Evolutionary conservation across 2,797 vertebrate genomes (phyloP), one percentile per base, ranked within the genome.

Genomic region (Oreochromis grahami): DNA sequence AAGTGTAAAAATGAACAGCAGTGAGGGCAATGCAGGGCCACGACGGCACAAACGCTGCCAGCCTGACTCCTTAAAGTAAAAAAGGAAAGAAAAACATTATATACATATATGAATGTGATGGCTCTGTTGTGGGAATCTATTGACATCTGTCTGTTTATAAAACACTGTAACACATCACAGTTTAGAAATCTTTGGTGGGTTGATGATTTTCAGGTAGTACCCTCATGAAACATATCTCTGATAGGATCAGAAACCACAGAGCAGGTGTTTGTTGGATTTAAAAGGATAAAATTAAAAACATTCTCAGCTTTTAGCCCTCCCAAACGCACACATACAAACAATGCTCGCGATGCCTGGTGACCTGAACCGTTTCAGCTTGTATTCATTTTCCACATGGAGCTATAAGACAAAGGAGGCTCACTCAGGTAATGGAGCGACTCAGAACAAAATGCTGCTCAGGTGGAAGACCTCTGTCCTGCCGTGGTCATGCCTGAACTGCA

Each of bases 401-500:
- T 90, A 68, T 80, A 79, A 89, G 90, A 94, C 92, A 94, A 92
- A 90, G 85, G 82, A 76, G 78, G 88, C 83, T 78, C 79, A 77
- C 90, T 93, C 86, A 92, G 92, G 90, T 93, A 93, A 91, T 91
- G 88, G 88, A 95, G 90, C 68, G 19, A 56, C 82, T 81, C 76
- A 5, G 78, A 89, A 45, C 77, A 79, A 84, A 87, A 87, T 85
- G 52, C 88, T 63, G 82, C 80, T 90, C 84, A 85, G 91, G 85
- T 92, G 85, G 84, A 80, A 89, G 94, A 93, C 91, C 90, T 92
- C 88, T 83, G 88, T 51, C 84, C 87, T 65, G 86, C 90, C 52
- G 43, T 80, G 68, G 91, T 94, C 93, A 94, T 50, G 92, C 90
- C 86, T 91, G 89, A 94, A 84, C 85, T 92, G 87, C 90, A 84